These are phyloP conservation scores for Fragum fragum DNA, from an alignment of 2,888 invertebrate species.

Conservation along the genomic window DNA sequence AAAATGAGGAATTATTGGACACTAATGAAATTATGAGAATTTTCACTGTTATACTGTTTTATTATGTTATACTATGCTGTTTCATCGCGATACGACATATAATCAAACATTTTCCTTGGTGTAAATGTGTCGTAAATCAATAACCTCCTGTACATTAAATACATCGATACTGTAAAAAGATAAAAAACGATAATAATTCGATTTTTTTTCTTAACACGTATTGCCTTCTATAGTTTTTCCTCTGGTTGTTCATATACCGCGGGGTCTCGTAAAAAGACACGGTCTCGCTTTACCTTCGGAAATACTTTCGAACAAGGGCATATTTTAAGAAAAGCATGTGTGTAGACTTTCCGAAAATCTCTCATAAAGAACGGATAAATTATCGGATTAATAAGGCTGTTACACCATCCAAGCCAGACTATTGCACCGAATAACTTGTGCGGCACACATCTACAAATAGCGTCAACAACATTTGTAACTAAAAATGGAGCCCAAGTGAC, in stretches of 20 bases:
- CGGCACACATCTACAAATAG: conserved; percentile 76
- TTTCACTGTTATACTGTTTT: too few relatives aligned
- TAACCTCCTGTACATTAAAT: too few relatives aligned
- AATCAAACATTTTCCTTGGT: too few relatives aligned
- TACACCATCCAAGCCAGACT: conserved; percentile 82
- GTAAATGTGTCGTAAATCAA: too few relatives aligned
- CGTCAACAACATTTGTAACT: conserved; percentile 74
- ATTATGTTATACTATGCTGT: too few relatives aligned
- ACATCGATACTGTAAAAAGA: too few relatives aligned
- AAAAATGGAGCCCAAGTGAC: conserved; percentile 82
- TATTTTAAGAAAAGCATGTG: conserved; percentile 61
- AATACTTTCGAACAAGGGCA: conserved; percentile 69
- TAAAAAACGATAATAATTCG: too few relatives aligned
- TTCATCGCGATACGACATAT: too few relatives aligned
- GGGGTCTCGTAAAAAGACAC: conserved; percentile 43
- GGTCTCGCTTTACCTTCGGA: conserved; percentile 41
- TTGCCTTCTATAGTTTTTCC: conserved; percentile 22
- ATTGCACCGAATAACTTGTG: conserved; percentile 72
- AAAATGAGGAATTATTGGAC: too few relatives aligned
- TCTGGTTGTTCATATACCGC: conserved; percentile 26
- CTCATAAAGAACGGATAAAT: conserved; percentile 82
- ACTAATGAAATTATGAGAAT: too few relatives aligned
- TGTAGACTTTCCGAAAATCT: conserved; percentile 81
- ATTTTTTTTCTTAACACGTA: too few relatives aligned
- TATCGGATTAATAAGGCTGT: conserved; percentile 80